Evolutionary conservation across 2,797 vertebrate species (phyloP).

Genomic region (Taenioides sp.): DNA sequence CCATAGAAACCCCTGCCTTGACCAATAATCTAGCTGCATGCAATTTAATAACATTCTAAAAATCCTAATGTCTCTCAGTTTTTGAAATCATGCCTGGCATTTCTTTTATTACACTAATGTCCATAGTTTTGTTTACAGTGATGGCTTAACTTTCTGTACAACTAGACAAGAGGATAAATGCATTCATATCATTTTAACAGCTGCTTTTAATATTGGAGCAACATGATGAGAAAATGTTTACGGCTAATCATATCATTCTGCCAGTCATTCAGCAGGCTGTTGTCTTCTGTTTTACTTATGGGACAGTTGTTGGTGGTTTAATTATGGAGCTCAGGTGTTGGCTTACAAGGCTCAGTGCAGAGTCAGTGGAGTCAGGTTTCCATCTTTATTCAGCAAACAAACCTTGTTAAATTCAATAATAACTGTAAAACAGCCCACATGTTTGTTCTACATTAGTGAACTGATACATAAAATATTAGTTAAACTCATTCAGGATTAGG

Average conservation of each 20-base stretch:
- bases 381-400: slow-evolving; percentile 36
- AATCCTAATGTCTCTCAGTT: not conserved
- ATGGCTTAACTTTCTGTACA: too few relatives aligned
- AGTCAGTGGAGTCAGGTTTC: slow-evolving; percentile 65
- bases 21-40: slow-evolving; percentile 12
- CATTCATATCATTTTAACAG: not conserved
- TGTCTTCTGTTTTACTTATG: slow-evolving; percentile 27
- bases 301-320: slow-evolving; percentile 16
- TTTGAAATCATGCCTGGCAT: not conserved
- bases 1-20: slow-evolving; percentile 60
- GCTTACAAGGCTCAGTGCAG: slow-evolving; percentile 44
- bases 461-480: not conserved
- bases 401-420: not conserved
- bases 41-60: not conserved
- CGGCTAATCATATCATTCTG: not conserved
- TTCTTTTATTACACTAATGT: not conserved
- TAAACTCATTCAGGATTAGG: not conserved
- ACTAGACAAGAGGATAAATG: too few relatives aligned
- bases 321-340: slow-evolving; percentile 48
- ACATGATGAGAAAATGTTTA: not conserved
- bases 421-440: not conserved
- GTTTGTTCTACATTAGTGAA: not conserved
- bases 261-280: not conserved
- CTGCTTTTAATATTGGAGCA: not conserved
- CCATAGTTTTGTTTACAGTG: too few relatives aligned